Evolutionary conservation across 2,113 vertebrate species (phyloP).

Genomic region (Urocolius indicus): DNA sequence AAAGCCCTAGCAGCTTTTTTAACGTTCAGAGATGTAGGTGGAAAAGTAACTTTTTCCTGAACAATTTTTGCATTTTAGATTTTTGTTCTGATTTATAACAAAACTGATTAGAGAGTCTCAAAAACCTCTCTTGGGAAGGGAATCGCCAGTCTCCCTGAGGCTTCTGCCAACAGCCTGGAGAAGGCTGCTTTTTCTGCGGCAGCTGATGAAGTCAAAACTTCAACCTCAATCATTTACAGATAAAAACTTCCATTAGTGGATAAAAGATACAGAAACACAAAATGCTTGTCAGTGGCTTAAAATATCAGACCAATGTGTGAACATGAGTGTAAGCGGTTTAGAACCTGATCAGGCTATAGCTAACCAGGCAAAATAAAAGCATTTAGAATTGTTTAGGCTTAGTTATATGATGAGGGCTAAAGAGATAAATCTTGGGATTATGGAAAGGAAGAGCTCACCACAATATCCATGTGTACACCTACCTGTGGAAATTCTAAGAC

Average conservation of each 20-base stretch:
- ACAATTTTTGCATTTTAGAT: not conserved
- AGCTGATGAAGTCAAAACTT: not conserved
- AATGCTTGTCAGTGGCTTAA: not conserved
- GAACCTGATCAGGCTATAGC: not conserved
- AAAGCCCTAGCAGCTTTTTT: not conserved
- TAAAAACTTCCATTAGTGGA: not conserved
- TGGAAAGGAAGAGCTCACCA: not conserved
- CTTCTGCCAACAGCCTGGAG: not conserved
- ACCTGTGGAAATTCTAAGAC: not conserved
- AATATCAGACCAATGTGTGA: not conserved
- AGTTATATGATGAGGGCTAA: not conserved
- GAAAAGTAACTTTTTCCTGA: not conserved
- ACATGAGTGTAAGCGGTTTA: not conserved
- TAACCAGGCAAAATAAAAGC: constrained; percentile 6
- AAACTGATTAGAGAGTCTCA: not conserved
- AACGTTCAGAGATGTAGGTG: not conserved
- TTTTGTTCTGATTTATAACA: not conserved
- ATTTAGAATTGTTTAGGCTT: not conserved
- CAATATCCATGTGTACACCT: not conserved
- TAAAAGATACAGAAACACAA: not conserved
- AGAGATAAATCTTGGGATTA: not conserved
- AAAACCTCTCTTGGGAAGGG: not conserved
- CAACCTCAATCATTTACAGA: not conserved
- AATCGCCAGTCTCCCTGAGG: not conserved
- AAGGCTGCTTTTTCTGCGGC: not conserved